phyloP scores from a whole-genome alignment of 2,888 invertebrate species.

The Dasysyrphus albostriatus region DNA sequence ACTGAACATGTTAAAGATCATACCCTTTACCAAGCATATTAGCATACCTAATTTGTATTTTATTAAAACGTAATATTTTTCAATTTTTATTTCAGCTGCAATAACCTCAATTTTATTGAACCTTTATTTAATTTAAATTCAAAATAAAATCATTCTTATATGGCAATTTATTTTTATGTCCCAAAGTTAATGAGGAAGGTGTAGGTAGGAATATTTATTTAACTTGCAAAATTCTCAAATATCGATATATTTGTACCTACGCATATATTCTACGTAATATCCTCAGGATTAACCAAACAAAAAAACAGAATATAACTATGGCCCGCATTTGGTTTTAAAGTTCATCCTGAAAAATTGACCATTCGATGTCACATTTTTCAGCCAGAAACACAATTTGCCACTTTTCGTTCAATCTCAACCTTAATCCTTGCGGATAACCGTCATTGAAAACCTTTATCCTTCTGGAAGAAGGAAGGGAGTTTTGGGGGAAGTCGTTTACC shows the following conservation, averaged over 20 bases:
- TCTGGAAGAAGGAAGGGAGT: background rate
- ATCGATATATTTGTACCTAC: background rate
- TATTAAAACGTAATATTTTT: slow-evolving; percentile 1
- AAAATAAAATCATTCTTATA: slow-evolving; percentile 35
- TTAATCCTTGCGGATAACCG: slow-evolving; percentile 29
- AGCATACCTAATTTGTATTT: slow-evolving; percentile 2
- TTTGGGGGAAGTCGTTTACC: background rate
- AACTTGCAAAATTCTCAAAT: background rate
- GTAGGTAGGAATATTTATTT: slow-evolving; percentile 2
- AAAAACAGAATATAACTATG: background rate
- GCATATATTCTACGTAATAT: slow-evolving; percentile 13
- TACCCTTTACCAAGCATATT: background rate
- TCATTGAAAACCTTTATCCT: slow-evolving; percentile 36
- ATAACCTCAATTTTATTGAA: slow-evolving; percentile 9
- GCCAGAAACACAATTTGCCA: slow-evolving; percentile 48
- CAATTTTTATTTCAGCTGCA: background rate
- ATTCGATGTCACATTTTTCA: slow-evolving; percentile 57
- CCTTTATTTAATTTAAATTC: slow-evolving; percentile 22
- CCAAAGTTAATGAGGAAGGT: slow-evolving; percentile 1
- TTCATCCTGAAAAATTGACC: slow-evolving; percentile 60
- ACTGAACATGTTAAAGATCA: background rate
- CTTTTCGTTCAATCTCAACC: slow-evolving; percentile 22
- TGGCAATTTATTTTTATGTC: slow-evolving; percentile 26
- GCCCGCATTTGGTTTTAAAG: slow-evolving; percentile 38
- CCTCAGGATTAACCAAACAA: slow-evolving; percentile 17